These are phyloP conservation scores for Okamejei kenojei DNA, from an alignment of 2,797 vertebrate species.

Conservation along the genomic window DNA sequence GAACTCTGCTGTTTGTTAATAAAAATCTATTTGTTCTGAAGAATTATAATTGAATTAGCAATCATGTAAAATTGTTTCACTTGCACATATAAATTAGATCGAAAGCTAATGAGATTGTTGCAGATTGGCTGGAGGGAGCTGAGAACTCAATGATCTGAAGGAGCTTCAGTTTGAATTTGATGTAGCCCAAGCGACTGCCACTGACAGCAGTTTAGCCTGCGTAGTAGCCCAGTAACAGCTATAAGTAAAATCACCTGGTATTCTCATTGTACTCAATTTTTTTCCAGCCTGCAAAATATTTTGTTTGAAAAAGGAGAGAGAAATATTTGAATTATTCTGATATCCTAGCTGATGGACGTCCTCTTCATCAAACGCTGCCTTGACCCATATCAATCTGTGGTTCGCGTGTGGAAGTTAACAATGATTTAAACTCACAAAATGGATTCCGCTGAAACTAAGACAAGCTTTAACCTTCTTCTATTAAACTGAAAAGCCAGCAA, in stretches of 20 bases:
- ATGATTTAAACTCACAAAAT: too few species aligned
- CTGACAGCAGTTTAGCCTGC: not conserved
- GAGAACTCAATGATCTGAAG: not conserved
- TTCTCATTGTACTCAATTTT: not conserved
- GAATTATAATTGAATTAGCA: slow-evolving; percentile 17
- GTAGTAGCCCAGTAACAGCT: not conserved
- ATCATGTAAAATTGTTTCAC: not conserved
- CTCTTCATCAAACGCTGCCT: not conserved
- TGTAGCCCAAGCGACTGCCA: not conserved
- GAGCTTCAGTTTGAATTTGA: not conserved
- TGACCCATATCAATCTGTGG: not conserved
- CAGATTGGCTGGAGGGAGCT: not conserved
- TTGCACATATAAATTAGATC: slow-evolving; percentile 1
- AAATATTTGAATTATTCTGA: not conserved
- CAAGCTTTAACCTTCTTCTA: too few species aligned
- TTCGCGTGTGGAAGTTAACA: too few species aligned
- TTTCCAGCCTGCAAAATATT: not conserved
- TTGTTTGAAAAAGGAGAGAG: not conserved
- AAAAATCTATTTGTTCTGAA: slow-evolving; percentile 23
- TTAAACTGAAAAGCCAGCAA: too few species aligned
- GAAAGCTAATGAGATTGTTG: slow-evolving; percentile 21
- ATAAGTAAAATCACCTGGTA: not conserved
- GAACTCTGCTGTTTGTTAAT: slow-evolving; percentile 3
- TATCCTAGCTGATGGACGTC: not conserved
- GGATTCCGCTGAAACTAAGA: too few species aligned